Percentiles rank a stretch among this genome's conserved stretches.
Conservation (phyloP, 2,113 vertebrate species). For the Pristiophorus japonicus region DNA sequence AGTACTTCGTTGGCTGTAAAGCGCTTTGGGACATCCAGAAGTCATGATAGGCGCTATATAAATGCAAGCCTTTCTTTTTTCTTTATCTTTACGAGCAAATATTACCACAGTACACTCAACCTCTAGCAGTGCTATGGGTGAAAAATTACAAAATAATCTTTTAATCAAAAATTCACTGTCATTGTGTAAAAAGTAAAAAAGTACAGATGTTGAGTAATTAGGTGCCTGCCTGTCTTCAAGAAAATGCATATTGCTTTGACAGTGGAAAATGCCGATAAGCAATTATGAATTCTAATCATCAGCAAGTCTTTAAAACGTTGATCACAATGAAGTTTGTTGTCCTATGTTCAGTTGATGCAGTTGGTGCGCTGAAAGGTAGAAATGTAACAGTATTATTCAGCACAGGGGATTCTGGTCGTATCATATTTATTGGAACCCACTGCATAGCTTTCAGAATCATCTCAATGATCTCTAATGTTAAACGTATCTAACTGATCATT, state of each 20-base stretch:
- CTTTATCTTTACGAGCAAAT: background rate
- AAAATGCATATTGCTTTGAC: background rate
- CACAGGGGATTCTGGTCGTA: background rate
- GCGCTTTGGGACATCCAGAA: background rate
- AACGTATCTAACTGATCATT: no score
- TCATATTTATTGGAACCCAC: background rate
- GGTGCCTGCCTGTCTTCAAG: background rate
- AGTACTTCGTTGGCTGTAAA: background rate
- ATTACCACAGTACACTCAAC: background rate
- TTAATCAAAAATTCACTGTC: background rate
- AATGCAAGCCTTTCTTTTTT: background rate
- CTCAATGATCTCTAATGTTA: background rate
- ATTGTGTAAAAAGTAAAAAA: background rate
- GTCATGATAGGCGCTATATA: background rate
- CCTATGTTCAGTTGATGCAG: background rate
- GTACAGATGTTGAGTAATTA: background rate
- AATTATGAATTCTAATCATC: background rate
- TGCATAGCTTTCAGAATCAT: background rate
- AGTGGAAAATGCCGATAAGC: background rate
- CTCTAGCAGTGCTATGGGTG: background rate
- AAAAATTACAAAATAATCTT: background rate
- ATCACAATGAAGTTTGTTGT: background rate
- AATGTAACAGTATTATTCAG: background rate
- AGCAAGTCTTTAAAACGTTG: background rate
- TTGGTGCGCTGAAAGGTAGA: background rate